phyloP scores from a whole-genome alignment of 2,888 invertebrate genomes.

The Trichacis sp. region DNA sequence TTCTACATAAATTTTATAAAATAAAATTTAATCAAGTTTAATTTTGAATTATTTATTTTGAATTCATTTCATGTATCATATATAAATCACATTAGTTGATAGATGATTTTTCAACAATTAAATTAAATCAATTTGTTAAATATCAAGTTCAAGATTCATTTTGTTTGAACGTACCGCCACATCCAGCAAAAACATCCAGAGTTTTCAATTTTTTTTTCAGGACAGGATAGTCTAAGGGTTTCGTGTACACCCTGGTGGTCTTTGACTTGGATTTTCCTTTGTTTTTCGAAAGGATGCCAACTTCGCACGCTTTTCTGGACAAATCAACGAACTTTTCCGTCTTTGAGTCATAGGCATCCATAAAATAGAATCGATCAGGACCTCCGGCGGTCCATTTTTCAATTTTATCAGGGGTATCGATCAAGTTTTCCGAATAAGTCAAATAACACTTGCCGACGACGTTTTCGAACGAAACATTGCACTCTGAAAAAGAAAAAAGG shows the following conservation, averaged over 20 bases:
- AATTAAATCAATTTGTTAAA: too few relatives aligned
- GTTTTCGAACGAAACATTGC: slow-evolving; percentile 72
- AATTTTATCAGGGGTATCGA: slow-evolving; percentile 70
- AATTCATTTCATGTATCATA: too few relatives aligned
- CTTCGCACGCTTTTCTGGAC: slow-evolving; percentile 72
- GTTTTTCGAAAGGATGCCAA: slow-evolving; percentile 75
- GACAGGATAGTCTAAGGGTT: slow-evolving; percentile 60
- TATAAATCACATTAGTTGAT: too few relatives aligned
- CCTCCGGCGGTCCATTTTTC: slow-evolving; percentile 76
- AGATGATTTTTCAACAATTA: too few relatives aligned
- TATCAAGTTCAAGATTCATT: too few relatives aligned
- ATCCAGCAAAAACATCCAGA: slow-evolving; percentile 88
- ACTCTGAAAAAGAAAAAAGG: too few relatives aligned
- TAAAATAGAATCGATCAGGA: slow-evolving; percentile 81
- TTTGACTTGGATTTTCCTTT: slow-evolving; percentile 77
- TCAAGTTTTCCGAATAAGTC: slow-evolving; percentile 75
- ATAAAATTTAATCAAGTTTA: too few relatives aligned
- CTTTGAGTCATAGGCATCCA: slow-evolving; percentile 75
- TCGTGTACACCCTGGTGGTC: slow-evolving; percentile 51
- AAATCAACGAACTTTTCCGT: slow-evolving; percentile 74
- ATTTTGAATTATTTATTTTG: too few relatives aligned
- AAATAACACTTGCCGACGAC: slow-evolving; percentile 80
- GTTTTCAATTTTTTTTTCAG: slow-evolving; percentile 73
- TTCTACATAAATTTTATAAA: too few relatives aligned
- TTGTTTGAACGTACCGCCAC: slow-evolving; percentile 74